Base-by-base conservation (phyloP, 2,113 vertebrate genomes). In the Myotis davidii region DNA sequence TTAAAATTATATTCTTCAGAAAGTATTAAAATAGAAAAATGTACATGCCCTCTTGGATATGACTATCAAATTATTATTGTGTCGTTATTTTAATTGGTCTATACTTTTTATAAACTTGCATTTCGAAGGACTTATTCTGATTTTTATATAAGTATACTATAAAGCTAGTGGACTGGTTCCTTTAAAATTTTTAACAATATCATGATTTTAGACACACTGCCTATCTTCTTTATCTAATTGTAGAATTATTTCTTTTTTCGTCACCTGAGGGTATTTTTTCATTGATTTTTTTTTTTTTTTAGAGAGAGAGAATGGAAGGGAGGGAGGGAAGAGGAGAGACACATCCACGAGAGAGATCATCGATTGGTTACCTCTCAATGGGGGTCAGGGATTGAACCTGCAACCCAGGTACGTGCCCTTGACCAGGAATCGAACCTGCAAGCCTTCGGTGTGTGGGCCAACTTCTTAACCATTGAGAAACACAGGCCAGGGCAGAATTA, bases 61-160 rank as follows among this genome's bases (percentile, higher is more conserved):
- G 32, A 92, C 1, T 91, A 23, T 3, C 3, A 79, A 92, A 85
- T 27, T 56, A 90, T 56, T 72, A 91, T 9, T 82, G 8, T 67
- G 92, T 84, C 9, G 83, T n/a, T 94, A 85, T 42, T 79, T 94
- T 45, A 96, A 84, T 48, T 93, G 61, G 67, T 10, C 52, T 74
- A 93, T 42, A 23, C 54, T 54, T 95, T 78, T 65, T 72, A 90
- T 61, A 27, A 61, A 61, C 8, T 73, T 61, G 2, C 6, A 96
- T 54, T 91, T 91, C 65, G 85, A 96, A 52, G 11, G 18, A 64
- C 17, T 52, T 78, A 5, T 39, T 78, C 81, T 67, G 18, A 81
- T 39, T 72, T 88, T 89, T 89, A 85, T 54, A 42, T 59, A 59
- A 59, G 23, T 25, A 56, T 37, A 73, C 34, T 79, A 16, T 59